Evolutionary conservation across 64 coral and sea anemone genomes (phyloP).

Genomic region (Montipora cactus): DNA sequence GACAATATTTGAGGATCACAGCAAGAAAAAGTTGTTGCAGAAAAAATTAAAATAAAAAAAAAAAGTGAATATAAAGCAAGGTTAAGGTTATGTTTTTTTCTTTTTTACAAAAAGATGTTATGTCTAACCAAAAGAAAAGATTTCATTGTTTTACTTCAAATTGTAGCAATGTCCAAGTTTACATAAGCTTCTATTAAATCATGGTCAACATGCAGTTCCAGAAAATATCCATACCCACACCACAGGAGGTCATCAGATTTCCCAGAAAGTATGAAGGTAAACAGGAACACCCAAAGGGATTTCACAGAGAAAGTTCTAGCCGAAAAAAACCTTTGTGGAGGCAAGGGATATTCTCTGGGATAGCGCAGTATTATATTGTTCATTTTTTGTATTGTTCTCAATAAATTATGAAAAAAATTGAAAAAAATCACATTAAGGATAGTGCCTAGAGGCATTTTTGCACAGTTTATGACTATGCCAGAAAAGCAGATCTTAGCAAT

Average conservation of each 20-base stretch:
- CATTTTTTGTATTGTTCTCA: neutral
- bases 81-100: no score
- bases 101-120: neutral
- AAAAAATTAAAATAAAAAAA: neutral
- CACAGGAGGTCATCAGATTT: no score
- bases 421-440: neutral
- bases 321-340: neutral
- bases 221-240: neutral
- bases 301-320: neutral
- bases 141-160: no score
- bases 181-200: neutral
- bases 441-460: slow-evolving; percentile 2
- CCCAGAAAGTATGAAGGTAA: neutral
- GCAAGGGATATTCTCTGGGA: neutral
- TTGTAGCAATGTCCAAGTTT: no score
- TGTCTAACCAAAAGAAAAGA: no score
- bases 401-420: neutral
- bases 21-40: slow-evolving; percentile 18
- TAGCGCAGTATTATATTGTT: neutral
- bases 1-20: slow-evolving; percentile 6
- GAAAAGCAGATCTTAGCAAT: slow-evolving; percentile 2
- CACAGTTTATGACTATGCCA: slow-evolving; percentile 7
- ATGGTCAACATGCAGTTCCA: neutral
- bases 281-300: neutral
- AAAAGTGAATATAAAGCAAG: no score